A percentile compares a stretch with the other conserved stretches of the same genome.
Conservation (phyloP, 23 tunicate genomes). For the Styela clava region DNA sequence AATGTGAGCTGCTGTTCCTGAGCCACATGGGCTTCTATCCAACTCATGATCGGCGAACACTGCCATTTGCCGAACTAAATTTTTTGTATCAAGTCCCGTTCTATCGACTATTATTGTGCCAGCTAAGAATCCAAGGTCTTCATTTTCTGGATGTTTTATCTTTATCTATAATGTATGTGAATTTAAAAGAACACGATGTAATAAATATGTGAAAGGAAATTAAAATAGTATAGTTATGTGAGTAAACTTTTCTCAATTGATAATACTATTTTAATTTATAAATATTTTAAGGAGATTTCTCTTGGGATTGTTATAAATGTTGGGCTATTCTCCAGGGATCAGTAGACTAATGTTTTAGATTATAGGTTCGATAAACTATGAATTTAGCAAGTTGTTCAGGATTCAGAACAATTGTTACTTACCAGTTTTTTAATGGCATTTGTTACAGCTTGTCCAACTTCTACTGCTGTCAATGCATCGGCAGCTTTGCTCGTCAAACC, state of each 20-base stretch:
- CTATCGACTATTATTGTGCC: conserved; percentile 43
- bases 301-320: too few relatives aligned
- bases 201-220: too few relatives aligned
- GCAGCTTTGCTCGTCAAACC: conserved; percentile 4
- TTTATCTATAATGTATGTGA: conserved; percentile 6
- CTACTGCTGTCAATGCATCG: too few relatives aligned
- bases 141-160: conserved; percentile 33
- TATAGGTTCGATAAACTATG: too few relatives aligned
- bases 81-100: not conserved
- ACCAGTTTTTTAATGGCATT: not conserved
- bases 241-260: too few relatives aligned
- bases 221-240: too few relatives aligned
- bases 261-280: too few relatives aligned
- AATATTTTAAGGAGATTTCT: too few relatives aligned
- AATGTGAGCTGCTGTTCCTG: conserved; percentile 51
- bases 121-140: conserved; percentile 23
- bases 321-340: too few relatives aligned
- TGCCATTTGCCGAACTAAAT: conserved; percentile 5
- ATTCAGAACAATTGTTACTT: not conserved
- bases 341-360: too few relatives aligned
- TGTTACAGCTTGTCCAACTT: too few relatives aligned
- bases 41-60: conserved; percentile 53
- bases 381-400: not conserved
- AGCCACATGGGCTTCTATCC: conserved; percentile 68
- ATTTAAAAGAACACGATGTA: too few relatives aligned